Conservation (phyloP, 2,797 vertebrate species). For the Artibeus lituratus region DNA sequence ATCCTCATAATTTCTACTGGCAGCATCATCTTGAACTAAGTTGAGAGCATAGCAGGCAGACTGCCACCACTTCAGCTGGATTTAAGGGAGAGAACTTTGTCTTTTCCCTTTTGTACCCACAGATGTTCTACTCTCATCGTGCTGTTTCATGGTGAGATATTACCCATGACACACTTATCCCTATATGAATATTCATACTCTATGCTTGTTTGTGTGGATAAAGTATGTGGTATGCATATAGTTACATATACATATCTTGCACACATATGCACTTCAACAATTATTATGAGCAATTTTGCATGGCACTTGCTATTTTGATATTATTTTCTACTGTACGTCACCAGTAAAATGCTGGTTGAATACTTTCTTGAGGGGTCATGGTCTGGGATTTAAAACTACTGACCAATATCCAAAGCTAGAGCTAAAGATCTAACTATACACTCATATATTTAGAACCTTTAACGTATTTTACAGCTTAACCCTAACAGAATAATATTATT, state of each 20-base stretch:
- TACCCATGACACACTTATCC: not conserved
- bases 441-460: not conserved
- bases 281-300: not conserved
- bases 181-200: too few species aligned
- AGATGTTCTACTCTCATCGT: not conserved
- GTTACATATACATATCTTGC: not conserved
- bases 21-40: not conserved
- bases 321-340: not conserved
- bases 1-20: not conserved
- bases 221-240: too few species aligned
- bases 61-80: not conserved
- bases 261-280: not conserved
- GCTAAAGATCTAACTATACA: too few species aligned
- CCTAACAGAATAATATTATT: not conserved
- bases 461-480: not conserved
- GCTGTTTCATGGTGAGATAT: not conserved
- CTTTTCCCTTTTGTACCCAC: not conserved
- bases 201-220: too few species aligned
- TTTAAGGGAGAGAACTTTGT: not conserved
- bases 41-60: not conserved
- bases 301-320: not conserved
- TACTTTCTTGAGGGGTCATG: not conserved
- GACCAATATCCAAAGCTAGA: too few species aligned
- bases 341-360: not conserved
- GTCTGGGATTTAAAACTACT: too few species aligned